Base-by-base conservation (phyloP, 2,113 vertebrate species). In the Galeopterus variegatus region DNA sequence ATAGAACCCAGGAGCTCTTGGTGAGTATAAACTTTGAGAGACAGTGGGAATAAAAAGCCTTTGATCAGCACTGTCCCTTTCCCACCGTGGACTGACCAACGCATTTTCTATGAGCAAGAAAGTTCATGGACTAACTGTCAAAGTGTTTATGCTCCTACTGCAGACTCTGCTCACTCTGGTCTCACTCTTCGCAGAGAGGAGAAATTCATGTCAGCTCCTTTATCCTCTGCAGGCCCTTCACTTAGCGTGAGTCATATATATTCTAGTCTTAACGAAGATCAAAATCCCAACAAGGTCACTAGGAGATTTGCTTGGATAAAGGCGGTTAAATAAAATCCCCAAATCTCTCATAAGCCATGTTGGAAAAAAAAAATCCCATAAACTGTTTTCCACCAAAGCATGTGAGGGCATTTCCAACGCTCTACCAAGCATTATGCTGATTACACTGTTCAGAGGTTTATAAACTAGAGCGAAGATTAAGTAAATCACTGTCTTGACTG, bases 401-500 rank as follows among this genome's bases (percentile, higher is more conserved):
- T 80, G 92, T 96, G 98, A 72, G 94, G 88, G 85, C 90, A 94
- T 97, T 98, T 97, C 82, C 92, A 97, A 96, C 48, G 73, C 95
- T 97, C 96, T 95, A 86, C 95, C 94, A 87, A 98, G 95, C 0
- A 31, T 81, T 97, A 79, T 90, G 75, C 94, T 98, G 97, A 98
- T 97, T 97, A 98, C 79, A 98, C 96, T 95, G 83, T 97, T 97
- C 96, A 96, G 97, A 96, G 98, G 88, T 90, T 98, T 98, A 96
- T 95, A 98, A 95, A 93, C 87, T 77, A 94, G 88, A 97, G 85
- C 4, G 76, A 97, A 98, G 97, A 97, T 98, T 97, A 97, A 97
- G 93, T 95, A 98, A 98, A 98, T 98, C 96, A 94, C 88, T 93
- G 41, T 98, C 94, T 91, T 98, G 90, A 96, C 82, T 98, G 97